A percentile compares a stretch with the other conserved stretches of the same genome.
Conservation (phyloP, 2,888 invertebrate genomes). For the Yponomeuta sedellus region DNA sequence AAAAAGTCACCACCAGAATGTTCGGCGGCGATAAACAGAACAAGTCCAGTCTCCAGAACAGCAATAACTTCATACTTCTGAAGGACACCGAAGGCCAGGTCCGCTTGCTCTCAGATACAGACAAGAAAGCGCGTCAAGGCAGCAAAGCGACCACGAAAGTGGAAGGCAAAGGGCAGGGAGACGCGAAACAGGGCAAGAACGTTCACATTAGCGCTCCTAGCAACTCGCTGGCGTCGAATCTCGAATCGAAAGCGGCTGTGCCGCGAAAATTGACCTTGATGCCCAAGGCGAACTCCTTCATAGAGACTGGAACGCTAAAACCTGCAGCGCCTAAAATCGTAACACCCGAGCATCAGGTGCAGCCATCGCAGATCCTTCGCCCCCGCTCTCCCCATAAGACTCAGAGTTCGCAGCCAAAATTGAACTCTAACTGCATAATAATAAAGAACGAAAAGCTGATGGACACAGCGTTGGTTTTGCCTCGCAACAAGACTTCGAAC, state of each 20-base stretch:
- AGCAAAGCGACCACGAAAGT: background rate
- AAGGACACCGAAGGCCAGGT: conserved; percentile 27
- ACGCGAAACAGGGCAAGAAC: background rate
- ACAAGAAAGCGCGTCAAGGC: background rate
- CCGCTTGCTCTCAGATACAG: background rate
- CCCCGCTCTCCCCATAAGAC: too few relatives aligned
- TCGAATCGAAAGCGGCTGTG: background rate
- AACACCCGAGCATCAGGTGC: too few relatives aligned
- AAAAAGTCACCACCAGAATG: conserved; percentile 35
- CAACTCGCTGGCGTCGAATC: background rate
- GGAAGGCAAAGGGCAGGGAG: background rate
- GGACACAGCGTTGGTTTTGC: too few relatives aligned
- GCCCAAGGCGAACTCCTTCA: background rate
- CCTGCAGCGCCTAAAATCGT: background rate
- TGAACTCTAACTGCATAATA: background rate
- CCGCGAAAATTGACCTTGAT: background rate
- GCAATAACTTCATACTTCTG: conserved; percentile 35
- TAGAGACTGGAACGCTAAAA: background rate
- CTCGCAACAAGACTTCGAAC: too few relatives aligned
- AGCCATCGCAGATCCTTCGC: too few relatives aligned
- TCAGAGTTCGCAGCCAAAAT: too few relatives aligned
- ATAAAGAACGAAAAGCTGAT: background rate
- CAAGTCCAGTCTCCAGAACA: conserved; percentile 14
- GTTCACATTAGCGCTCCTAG: background rate
- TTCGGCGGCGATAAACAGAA: conserved; percentile 23